Base-by-base conservation (phyloP, 2,797 vertebrate genomes). In the Thamnophis elegans region DNA sequence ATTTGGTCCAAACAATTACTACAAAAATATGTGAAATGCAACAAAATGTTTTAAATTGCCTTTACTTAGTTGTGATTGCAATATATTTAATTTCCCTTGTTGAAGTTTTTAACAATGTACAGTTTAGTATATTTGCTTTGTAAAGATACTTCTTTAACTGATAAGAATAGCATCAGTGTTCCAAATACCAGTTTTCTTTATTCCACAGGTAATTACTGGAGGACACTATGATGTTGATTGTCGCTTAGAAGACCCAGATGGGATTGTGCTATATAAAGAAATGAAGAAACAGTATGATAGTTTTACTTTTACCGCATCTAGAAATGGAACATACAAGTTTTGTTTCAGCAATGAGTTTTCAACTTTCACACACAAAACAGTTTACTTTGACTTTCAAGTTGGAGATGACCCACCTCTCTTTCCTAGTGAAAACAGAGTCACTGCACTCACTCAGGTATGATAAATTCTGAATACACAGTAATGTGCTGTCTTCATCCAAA, bases 261-360 rank as follows among this genome's bases (percentile, higher is more conserved):
- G 99, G 47, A 97, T 96, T 14, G 98, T 99, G 2, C 97, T 99
- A 2, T 99, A 99, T 96, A 99, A 99, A 91, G 99, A 99, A 97
- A 99, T 99, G 99, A 99, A 99, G 97, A 99, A 99, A 94, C 99
- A 99, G 94, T 99, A 99, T 25, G 99, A 99, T 95, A 99, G 99
- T 95, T 99, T 99, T 94, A 99, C 99, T 0, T 99, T 99, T 96
- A 99, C 98, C 22, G 99, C 99, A 26, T 97, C 98, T 91, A 98
- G 97, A 94, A 99, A 99, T 0, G 99, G 99, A 95, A 99, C 99
- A 11, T 99, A 98, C 97, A 99, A 99, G 95, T 99, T 99, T 98
- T 99, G 99, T 97, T 99, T 99, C 98, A 99, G 99, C 96, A 99
- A 99, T 1, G 99, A 99, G 95, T 99, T 99, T 96, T 99, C 99